These are phyloP conservation scores for Protonibea diacanthus DNA, from an alignment of 2,797 vertebrate genomes.

Conservation along the genomic window DNA sequence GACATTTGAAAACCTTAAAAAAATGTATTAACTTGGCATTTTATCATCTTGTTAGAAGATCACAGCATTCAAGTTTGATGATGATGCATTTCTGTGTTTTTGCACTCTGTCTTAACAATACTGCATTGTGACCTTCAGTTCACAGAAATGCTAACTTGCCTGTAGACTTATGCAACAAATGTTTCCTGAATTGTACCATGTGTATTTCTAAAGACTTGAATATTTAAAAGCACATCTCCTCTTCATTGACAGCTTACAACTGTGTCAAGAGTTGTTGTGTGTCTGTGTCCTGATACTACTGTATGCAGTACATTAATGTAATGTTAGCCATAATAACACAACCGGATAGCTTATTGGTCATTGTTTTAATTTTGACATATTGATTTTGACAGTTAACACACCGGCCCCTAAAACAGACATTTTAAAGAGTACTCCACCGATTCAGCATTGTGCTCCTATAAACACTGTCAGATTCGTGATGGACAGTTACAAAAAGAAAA, in stretches of 20 bases:
- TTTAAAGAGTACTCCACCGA: not conserved
- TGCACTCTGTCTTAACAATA: slow-evolving; percentile 31
- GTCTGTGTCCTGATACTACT: slow-evolving; percentile 14
- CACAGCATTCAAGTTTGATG: not conserved
- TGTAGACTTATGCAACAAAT: slow-evolving; percentile 7
- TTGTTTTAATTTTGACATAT: slow-evolving; percentile 17
- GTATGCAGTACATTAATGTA: slow-evolving; percentile 4
- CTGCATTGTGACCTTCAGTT: slow-evolving; percentile 15
- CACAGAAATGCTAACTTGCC: slow-evolving; percentile 28
- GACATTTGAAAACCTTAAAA: not conserved
- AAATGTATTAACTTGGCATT: not conserved
- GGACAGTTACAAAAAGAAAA: not conserved
- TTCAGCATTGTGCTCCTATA: not conserved
- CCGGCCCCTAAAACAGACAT: not conserved
- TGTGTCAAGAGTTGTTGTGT: slow-evolving; percentile 2
- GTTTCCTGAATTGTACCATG: slow-evolving; percentile 26
- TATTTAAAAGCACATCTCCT: slow-evolving; percentile 33
- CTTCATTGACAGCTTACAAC: slow-evolving; percentile 20
- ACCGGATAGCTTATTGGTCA: slow-evolving; percentile 1
- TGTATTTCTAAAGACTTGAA: slow-evolving; percentile 50
- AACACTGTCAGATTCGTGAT: not conserved
- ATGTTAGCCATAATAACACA: slow-evolving; percentile 1
- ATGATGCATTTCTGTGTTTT: slow-evolving; percentile 12
- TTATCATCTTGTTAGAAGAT: slow-evolving; percentile 7
- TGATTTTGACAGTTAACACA: slow-evolving; percentile 18